Conservation (phyloP, 2,888 invertebrate species). For the Plebejus argus region DNA sequence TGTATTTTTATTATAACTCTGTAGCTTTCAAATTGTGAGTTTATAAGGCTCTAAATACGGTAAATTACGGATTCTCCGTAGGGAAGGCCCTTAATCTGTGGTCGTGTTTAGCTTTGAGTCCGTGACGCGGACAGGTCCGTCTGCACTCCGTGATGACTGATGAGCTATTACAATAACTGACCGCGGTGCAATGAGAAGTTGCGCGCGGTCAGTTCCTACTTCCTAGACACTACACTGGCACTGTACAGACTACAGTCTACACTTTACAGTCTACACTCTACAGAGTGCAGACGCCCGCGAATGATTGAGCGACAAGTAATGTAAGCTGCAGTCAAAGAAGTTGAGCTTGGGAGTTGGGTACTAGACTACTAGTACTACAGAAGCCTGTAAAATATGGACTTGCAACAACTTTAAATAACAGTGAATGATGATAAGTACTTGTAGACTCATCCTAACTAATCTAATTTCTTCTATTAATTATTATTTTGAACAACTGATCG, state of each 20-base stretch:
- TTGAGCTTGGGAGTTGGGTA: no score
- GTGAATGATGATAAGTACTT: background rate
- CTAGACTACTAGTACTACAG: no score
- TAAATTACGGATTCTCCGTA: no score
- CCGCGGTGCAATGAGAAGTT: background rate
- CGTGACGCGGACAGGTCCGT: background rate
- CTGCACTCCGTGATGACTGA: background rate
- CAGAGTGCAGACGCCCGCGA: no score
- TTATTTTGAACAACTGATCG: no score
- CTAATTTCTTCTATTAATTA: background rate
- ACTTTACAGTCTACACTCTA: no score
- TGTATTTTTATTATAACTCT: no score
- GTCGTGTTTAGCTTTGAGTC: background rate
- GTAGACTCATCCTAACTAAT: no score
- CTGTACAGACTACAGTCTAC: background rate
- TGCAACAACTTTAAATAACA: background rate
- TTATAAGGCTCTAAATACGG: no score
- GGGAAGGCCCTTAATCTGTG: no score
- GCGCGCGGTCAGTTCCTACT: background rate
- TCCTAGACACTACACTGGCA: no score
- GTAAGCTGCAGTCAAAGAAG: background rate
- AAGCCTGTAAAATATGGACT: background rate
- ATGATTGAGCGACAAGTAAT: background rate
- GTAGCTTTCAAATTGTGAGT: no score
- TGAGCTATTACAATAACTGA: background rate